phyloP scores from a whole-genome alignment of 2,797 vertebrate genomes.

The Dryobates pubescens region DNA sequence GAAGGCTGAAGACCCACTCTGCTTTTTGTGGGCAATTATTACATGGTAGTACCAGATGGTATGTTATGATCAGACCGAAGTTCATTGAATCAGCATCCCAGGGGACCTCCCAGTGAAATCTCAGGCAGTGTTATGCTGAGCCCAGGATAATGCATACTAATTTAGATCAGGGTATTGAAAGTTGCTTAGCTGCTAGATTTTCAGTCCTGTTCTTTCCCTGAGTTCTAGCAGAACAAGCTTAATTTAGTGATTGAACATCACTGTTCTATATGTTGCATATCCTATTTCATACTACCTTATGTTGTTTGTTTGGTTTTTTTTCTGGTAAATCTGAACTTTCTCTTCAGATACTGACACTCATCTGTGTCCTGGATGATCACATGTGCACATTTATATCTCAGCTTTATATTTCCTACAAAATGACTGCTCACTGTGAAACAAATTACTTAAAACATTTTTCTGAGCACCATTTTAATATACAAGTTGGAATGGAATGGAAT shows the following conservation, averaged over 20 bases:
- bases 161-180: not conserved
- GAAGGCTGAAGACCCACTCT: not conserved
- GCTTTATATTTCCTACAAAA: not conserved
- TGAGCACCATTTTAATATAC: not conserved
- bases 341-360: not conserved
- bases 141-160: not conserved
- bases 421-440: not conserved
- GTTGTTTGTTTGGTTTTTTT: not conserved
- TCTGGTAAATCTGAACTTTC: not conserved
- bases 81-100: not conserved
- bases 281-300: not conserved
- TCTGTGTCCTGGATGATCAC: not conserved
- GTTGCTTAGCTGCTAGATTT: not conserved
- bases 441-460: not conserved
- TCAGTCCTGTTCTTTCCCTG: not conserved
- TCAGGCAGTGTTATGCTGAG: not conserved
- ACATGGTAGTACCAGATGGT: rapidly evolving
- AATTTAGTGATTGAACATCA: not conserved
- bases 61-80: not conserved
- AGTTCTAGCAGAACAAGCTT: not conserved
- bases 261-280: not conserved
- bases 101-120: not conserved
- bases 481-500: not conserved
- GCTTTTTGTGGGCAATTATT: not conserved
- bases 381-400: not conserved